Evolutionary conservation across 2,113 vertebrate species (phyloP).

Genomic region (Ophthalmolycus amberensis): DNA sequence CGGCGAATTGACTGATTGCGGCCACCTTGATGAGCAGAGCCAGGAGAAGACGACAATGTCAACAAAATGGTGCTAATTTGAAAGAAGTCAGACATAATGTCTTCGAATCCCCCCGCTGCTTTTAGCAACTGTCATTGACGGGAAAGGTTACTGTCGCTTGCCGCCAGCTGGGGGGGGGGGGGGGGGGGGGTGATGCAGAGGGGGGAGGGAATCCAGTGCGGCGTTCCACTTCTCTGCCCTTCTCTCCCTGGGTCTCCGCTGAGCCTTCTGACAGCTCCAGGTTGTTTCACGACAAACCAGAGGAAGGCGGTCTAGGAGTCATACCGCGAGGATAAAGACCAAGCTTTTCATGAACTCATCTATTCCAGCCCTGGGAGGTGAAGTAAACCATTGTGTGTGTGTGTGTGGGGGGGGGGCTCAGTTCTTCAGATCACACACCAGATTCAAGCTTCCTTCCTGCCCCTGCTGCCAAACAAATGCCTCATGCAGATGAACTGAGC

Average conservation of each 20-base stretch:
- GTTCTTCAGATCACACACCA: conserved; percentile 29
- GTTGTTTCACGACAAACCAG: conserved; percentile 57
- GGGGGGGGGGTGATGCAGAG: neutral
- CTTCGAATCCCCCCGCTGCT: conserved; percentile 47
- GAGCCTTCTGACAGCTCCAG: conserved; percentile 64
- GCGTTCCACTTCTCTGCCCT: conserved; percentile 58
- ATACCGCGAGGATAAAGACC: neutral
- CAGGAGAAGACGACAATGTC: conserved; percentile 42
- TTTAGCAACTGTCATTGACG: conserved; percentile 64
- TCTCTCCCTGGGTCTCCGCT: conserved; percentile 41
- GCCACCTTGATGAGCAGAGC: conserved; percentile 55
- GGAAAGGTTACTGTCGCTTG: conserved; percentile 50
- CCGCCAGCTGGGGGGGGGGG: conserved; percentile 25
- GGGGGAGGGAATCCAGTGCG: conserved; percentile 41
- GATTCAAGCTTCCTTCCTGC: conserved; percentile 20
- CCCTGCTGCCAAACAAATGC: conserved; percentile 35
- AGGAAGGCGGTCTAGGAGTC: conserved; percentile 32
- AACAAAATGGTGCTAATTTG: conserved; percentile 66
- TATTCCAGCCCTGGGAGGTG: conserved; percentile 22
- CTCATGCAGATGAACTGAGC: conserved; percentile 45
- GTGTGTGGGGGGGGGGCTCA: neutral
- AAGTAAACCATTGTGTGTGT: conserved; percentile 22
- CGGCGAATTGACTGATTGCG: conserved; percentile 49
- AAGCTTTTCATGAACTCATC: conserved; percentile 46
- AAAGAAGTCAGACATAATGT: conserved; percentile 67